Evolutionary conservation across 2,113 vertebrate species (phyloP), one percentile per base, ranked within the genome.

Genomic region (Herpailurus yagouaroundi): DNA sequence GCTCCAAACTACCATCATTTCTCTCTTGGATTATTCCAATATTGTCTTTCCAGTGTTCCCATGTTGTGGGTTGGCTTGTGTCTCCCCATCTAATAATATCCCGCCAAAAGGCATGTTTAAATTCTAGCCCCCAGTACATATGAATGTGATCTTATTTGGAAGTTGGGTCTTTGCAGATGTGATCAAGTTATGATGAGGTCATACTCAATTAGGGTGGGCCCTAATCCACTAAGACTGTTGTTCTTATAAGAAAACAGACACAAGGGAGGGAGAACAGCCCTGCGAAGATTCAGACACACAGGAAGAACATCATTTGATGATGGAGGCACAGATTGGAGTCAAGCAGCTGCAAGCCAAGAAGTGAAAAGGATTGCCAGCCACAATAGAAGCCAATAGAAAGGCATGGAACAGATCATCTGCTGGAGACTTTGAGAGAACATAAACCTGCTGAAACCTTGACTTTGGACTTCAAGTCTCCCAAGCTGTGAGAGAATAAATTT

Each of bases 11-110:
- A 50, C 27, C 33, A 31, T 45, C 29, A 71, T 36, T 19, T 77
- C n/a, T 77, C 31, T 41, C 57, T 96, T 95, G 81, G 29, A 79
- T 45, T 83, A 73, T 83, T 94, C 74, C 55, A 93, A 14, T 84
- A 64, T 18, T 79, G 33, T 93, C n/a, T 92, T 66, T 60, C 45
- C 13, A 50, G 14, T 36, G 18, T 71, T 29, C 45, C n/a, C 31
- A 4, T 87, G 38, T 81, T 82, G 50, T 64, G 21, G 10, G 25
- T 45, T 52, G n/a, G 21, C 21, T 69, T 63, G n/a, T 68, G 38
- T 16, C 21, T 73, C 29, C 29, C 41, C 41, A 33, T 33, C 16
- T 1, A 18, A 48, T 18, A 36, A 60, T 16, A 85, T 21, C 8
- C 21, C 7, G 3, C 57, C 57, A 89, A 88, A 91, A 15, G 71